Evolutionary conservation across 2,113 vertebrate species (phyloP), one percentile per base, ranked within the genome.

Genomic region (Meriones unguiculatus): DNA sequence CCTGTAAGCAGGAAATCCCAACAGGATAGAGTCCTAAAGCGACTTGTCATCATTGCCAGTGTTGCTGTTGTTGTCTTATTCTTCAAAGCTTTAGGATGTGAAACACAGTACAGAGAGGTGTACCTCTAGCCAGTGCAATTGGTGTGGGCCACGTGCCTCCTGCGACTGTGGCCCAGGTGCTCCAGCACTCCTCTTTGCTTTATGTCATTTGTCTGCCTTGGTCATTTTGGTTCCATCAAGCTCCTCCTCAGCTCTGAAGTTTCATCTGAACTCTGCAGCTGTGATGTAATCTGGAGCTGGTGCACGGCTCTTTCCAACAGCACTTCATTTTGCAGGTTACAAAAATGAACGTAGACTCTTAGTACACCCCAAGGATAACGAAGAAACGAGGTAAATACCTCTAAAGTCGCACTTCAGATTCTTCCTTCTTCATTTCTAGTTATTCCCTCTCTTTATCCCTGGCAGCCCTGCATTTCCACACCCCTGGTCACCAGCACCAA

Each of bases 401-500:
- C 97, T 96, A 87, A 95, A 97, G 76, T 92, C 89, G 50, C 20
- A 46, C 93, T 93, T 91, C 95, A 50, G 97, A 98, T 96, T 97
- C 97, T 95, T 98, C 97, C 95, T 97, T 97, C 41, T 80, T 93
- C 30, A 73, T 97, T 97, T 98, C 98, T 98, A 98, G 93, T 98
- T 98, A 96, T 94, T 96, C 46, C 91, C 46, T 41, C 93, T 97
- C 98, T 98, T 97, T 95, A 97, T 98, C 98, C 97, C 97, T 97
- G 95, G 98, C 96, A 98, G 97, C 90, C 87, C 87, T 97, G 95
- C 97, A 77, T 97, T 97, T 94, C 87, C 80, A 89, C 97, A 96
- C 97, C 95, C 62, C 98, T 98, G 97, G 97, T 98, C 95, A 72
- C 98, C 97, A 95, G 98, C 93, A 98, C 98, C 72, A 67, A 98